A percentile compares a stretch with the other conserved stretches of the same genome.
Conservation (phyloP, 1,140 invertebrate genomes). For the Caerostris darwini region DNA sequence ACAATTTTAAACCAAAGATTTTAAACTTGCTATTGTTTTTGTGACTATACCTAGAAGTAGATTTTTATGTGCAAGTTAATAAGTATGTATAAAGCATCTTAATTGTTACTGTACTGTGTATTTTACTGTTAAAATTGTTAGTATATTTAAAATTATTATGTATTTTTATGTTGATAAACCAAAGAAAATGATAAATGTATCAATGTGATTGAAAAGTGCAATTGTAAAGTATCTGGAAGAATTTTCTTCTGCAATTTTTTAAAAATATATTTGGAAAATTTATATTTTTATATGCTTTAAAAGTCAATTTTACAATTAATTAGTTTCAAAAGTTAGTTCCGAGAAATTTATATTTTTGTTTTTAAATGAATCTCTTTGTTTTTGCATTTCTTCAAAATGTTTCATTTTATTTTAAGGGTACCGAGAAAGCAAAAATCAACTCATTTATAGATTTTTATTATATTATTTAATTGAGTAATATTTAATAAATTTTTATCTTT, state of each 20-base stretch:
- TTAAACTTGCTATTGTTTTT: not conserved
- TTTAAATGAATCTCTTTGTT: not conserved
- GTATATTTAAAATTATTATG: not conserved
- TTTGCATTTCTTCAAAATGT: not conserved
- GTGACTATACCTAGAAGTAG: not conserved
- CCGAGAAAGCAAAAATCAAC: too few species aligned
- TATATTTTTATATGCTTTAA: constrained; percentile 13
- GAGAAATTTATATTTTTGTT: not conserved
- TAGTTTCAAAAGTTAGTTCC: too few species aligned
- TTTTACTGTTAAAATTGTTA: constrained; percentile 20
- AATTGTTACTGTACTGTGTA: not conserved
- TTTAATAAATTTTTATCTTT: too few species aligned
- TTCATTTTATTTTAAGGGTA: not conserved
- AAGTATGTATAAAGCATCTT: not conserved
- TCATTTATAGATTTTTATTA: too few species aligned
- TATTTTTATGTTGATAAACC: not conserved
- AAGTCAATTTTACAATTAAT: not conserved
- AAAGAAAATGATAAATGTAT: constrained; percentile 11
- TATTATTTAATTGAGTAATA: too few species aligned
- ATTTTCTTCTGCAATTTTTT: not conserved
- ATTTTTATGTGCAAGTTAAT: not conserved
- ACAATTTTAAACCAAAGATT: constrained; percentile 5
- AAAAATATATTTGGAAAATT: not conserved
- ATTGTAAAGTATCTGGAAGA: not conserved
- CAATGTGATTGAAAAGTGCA: not conserved